Evolutionary conservation across 2,888 invertebrate genomes (phyloP), one percentile per base, ranked within the genome.

Genomic region (Oegoconia quadripuncta): DNA sequence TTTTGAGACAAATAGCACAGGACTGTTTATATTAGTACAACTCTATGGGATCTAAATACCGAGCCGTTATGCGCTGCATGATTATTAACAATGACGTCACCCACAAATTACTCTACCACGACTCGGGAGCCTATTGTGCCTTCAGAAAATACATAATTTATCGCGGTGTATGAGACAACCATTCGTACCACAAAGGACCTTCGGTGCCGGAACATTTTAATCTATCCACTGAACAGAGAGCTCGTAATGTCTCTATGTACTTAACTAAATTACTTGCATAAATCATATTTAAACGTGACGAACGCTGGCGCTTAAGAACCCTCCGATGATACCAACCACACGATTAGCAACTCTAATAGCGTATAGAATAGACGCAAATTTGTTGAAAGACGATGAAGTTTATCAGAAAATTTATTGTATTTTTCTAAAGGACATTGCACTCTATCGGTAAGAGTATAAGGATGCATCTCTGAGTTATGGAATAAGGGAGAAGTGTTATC

Each of bases 181-280:
- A 50, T 46, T 48, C 50, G 55, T 48, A 60, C 70, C 67, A 72
- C 72, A 64, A 64, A 69, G 63, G 67, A 61, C 60, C 61, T 63
- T 52, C 59, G 52, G 51, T 55, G 53, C 51, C 64, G 42, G 72
- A 79, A 82, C 80, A 73, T 81, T 81, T 81, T 82, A 83, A 84
- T 84, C 74, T 81, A 76, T 76, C 74, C 69, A 41, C 68, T 62
- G 58, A 63, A 54, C 57, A 47, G 54, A 62, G 58, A 63, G 64
- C 70, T 64, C 66, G 64, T 84, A 78, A 83, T 80, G 75, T 77
- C 77, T 81, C 72, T 76, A 79, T 80, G 79, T 83, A 83, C 82
- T 84, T 82, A 80, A 82, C 74, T 76, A 84, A 86, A 84, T 86
- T 84, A 84, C 86, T 81, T 75, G 80, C 81, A 86, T 86, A 86